Base-by-base conservation (phyloP, 2,113 vertebrate species). In the Pseudorectes ferrugineus region DNA sequence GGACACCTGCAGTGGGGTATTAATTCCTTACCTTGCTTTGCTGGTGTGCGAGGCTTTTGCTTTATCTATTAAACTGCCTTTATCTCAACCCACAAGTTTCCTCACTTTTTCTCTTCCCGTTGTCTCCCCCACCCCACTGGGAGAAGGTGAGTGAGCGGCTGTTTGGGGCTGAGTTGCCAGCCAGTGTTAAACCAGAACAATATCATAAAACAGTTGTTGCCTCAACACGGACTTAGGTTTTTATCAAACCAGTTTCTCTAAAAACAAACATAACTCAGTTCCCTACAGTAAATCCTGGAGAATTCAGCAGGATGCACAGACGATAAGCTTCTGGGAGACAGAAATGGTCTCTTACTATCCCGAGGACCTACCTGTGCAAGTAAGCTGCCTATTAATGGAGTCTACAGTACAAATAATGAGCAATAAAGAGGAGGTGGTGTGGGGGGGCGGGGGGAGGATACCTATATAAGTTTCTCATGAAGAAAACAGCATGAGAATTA, bases 21-120 rank as follows among this genome's bases (percentile, higher is more conserved):
- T 13, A 83, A 48, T 33, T 55, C 26, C 46, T 35, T 16, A 8
- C 35, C 35, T 75, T 48, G 19, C 29, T 81, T 38, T 38, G 11
- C 29, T 40, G 49, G 4, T 54, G 10, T n/a, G 24, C 0, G 0
- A n/a, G 9, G n/a, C 6, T 70, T 70, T 45, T 54, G 19, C 33
- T 46, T 46, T 48, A 54, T 6, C 17, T 33, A 13, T 82, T 54
- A 48, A 68, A 75, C 40, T 54, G 54, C 10, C 10, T 68, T 42
- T 81, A 45, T 59, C 52, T 49, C 45, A 48, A 76, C 5, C 8
- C 48, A 54, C 25, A 62, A 33, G 21, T 62, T 82, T 62, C 33
- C 25, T 35, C 46, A 33, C 6, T 26, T 61, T 33, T 61, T 52
- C 17, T 75, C 29, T 42, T 31, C 31, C 18, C 9, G 0, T 48